Conservation (phyloP, 2,888 invertebrate species). For the Pollenia griseotomentosa region DNA sequence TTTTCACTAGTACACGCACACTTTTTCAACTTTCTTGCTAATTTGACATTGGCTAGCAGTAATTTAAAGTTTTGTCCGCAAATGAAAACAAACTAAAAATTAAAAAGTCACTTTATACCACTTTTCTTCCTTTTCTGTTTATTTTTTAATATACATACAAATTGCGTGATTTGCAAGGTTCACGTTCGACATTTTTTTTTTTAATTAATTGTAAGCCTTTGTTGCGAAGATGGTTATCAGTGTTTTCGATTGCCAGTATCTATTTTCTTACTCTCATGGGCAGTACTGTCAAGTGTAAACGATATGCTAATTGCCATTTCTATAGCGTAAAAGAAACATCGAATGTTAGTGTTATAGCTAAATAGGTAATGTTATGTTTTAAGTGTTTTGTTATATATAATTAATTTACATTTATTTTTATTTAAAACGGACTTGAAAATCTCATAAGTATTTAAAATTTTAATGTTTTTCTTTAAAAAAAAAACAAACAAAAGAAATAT, state of each 20-base stretch:
- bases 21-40: no score
- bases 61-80: no score
- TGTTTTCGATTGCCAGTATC: not conserved
- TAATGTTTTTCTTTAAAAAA: slow-evolving; percentile 20
- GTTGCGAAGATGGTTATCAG: no score
- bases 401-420: not conserved
- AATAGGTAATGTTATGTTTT: not conserved
- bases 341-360: not conserved
- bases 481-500: slow-evolving; percentile 1
- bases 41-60: no score
- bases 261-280: not conserved
- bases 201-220: no score
- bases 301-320: not conserved
- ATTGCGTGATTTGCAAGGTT: no score
- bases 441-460: slow-evolving; percentile 37
- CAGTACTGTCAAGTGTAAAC: not conserved
- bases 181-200: no score
- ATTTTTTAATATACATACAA: no score
- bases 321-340: slow-evolving; percentile 1
- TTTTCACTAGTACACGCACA: no score
- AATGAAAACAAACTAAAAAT: no score
- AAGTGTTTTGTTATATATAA: slow-evolving; percentile 9
- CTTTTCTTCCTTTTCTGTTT: no score
- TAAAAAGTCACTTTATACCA: no score
- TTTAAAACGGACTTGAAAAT: slow-evolving; percentile 19